Evolutionary conservation across 1,140 invertebrate genomes (phyloP).

Genomic region (Temnothorax longispinosus): DNA sequence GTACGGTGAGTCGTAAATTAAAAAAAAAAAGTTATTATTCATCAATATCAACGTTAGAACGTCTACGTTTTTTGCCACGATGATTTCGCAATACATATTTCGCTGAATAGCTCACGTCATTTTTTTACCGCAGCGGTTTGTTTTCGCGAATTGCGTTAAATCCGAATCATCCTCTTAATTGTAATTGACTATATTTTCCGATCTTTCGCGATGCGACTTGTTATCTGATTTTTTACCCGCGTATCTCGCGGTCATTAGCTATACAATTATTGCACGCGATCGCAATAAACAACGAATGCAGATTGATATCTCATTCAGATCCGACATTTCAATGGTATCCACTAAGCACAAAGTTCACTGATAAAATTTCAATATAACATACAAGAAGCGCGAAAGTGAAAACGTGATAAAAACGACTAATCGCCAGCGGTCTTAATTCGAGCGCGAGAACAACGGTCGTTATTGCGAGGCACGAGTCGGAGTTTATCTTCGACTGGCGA

Average conservation of each 20-base stretch:
- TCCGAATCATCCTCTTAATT: neutral
- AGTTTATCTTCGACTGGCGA: constrained; percentile 4
- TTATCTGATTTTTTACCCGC: neutral
- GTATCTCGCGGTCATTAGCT: neutral
- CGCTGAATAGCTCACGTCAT: neutral
- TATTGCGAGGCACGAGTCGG: neutral
- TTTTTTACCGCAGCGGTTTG: neutral
- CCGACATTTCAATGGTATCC: neutral
- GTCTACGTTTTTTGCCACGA: neutral
- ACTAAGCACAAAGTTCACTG: neutral
- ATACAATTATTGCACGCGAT: neutral
- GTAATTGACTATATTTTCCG: neutral
- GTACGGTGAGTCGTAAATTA: neutral
- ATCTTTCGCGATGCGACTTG: neutral
- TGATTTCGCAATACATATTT: neutral
- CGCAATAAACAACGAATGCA: neutral
- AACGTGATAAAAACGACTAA: neutral
- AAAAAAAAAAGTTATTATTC: neutral
- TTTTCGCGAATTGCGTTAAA: neutral
- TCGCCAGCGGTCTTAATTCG: neutral
- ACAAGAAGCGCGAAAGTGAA: neutral
- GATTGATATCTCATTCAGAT: neutral
- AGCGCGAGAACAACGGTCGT: neutral
- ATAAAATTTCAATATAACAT: neutral
- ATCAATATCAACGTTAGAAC: neutral